Base-by-base conservation (phyloP, 1,140 invertebrate species). In the Pantala flavescens region DNA sequence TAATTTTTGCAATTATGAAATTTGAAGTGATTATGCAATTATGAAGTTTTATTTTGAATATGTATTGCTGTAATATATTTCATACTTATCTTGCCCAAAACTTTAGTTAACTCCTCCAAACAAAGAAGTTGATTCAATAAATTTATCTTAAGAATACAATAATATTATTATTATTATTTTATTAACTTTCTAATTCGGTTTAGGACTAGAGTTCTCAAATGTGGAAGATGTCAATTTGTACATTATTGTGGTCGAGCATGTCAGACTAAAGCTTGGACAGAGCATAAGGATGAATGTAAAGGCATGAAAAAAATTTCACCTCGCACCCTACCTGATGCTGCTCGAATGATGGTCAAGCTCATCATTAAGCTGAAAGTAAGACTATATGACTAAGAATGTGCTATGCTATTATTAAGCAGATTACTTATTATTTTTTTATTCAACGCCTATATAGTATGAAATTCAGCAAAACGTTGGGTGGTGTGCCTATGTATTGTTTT, bases 211-310 rank as follows among this genome's bases (percentile, higher is more conserved):
- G 83, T 93, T 9, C 82, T 86, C 3, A 93, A 90, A 83, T 94
- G 92, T 82, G 89, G 90, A 0, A 89, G 85, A n/a, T 94, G 92
- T 81, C 86, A 89, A n/a, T 92, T 89, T 80, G 90, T 92, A 1
- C 86, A 89, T 80, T 95, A 94, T 77, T 95, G 93, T 79, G 88
- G 88, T 74, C 86, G 86, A 42, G 79, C 79, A 72, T 95, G 93
- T 81, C 93, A 95, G 80, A 89, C 85, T 79, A 84, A 88, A 76
- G 88, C 88, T 2, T 95, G 93, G 93, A 78, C 79, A 19, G 84
- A 90, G 75, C 93, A 95, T 79, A 93, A 91, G 82, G 82, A 82
- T 79, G 93, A 95, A 84, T 94, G 93, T 81, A 79, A 84, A 42
- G 88, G 88, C 78, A 85, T 94, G 23, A 90, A 89, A 78, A 84